phyloP scores from a whole-genome alignment of 2,797 vertebrate genomes.

The Apodemus agrarius region DNA sequence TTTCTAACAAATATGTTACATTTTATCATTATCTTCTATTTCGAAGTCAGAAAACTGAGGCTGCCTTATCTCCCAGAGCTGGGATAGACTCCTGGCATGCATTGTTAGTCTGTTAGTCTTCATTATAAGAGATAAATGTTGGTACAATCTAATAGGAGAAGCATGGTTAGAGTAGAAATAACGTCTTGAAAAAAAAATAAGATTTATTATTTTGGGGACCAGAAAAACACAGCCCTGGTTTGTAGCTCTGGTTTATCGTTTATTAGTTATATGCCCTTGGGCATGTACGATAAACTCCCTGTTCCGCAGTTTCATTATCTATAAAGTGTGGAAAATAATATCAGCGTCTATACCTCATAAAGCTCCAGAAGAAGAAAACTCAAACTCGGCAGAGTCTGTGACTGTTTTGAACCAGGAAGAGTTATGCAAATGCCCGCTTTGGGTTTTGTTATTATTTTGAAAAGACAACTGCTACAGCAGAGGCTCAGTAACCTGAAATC shows the following conservation, averaged over 20 bases:
- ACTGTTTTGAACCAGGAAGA: slow-evolving; percentile 49
- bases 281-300: slow-evolving; percentile 69
- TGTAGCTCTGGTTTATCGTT: slow-evolving; percentile 66
- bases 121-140: slow-evolving; percentile 17
- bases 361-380: slow-evolving; percentile 70
- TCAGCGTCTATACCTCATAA: slow-evolving; percentile 67
- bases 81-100: background rate
- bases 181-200: slow-evolving; percentile 15
- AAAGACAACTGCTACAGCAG: slow-evolving; percentile 58
- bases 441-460: slow-evolving; percentile 65
- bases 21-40: slow-evolving; percentile 11
- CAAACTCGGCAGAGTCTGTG: slow-evolving; percentile 21
- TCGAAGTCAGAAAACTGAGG: background rate
- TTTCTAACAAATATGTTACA: slow-evolving; percentile 10
- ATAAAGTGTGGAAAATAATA: slow-evolving; percentile 74
- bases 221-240: slow-evolving; percentile 46
- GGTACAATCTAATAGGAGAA: slow-evolving; percentile 35
- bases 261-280: slow-evolving; percentile 75
- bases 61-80: background rate
- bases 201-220: slow-evolving; percentile 72
- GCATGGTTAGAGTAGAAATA: slow-evolving; percentile 49
- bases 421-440: slow-evolving; percentile 67
- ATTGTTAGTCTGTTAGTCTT: background rate
- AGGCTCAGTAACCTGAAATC: slow-evolving; percentile 56
- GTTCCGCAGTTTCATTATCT: slow-evolving; percentile 72